phyloP scores from a whole-genome alignment of 2,797 vertebrate species.

The Sitta carolinensis region DNA sequence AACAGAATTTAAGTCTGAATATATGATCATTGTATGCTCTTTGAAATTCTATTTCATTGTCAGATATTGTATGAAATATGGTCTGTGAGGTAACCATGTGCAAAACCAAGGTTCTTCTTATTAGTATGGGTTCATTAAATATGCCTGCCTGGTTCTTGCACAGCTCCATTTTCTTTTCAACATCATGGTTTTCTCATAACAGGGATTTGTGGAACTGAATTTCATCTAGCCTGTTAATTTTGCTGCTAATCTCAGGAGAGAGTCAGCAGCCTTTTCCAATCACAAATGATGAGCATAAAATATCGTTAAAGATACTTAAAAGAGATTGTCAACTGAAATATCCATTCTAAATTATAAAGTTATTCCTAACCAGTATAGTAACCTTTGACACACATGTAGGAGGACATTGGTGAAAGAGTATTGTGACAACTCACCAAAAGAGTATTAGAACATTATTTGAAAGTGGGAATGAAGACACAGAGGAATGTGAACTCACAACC shows the following conservation, averaged over 20 bases:
- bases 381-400: neutral
- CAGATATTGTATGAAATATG: neutral
- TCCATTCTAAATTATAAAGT: neutral
- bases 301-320: neutral
- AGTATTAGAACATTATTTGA: neutral
- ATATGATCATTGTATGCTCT: neutral
- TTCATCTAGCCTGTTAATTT: neutral
- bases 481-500: neutral
- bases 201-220: neutral
- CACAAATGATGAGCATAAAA: neutral
- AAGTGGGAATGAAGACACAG: neutral
- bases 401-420: neutral
- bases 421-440: neutral
- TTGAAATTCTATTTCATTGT: neutral
- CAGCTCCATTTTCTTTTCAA: neutral
- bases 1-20: neutral
- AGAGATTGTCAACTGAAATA: neutral
- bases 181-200: neutral
- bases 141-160: accelerated
- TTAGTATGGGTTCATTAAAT: neutral
- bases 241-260: neutral
- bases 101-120: neutral
- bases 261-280: neutral
- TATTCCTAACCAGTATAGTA: neutral
- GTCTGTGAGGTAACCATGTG: neutral